Evolutionary conservation across 1,140 invertebrate species (phyloP), one percentile per base, ranked within the genome.

Genomic region (Drosophila chauvacae): DNA sequence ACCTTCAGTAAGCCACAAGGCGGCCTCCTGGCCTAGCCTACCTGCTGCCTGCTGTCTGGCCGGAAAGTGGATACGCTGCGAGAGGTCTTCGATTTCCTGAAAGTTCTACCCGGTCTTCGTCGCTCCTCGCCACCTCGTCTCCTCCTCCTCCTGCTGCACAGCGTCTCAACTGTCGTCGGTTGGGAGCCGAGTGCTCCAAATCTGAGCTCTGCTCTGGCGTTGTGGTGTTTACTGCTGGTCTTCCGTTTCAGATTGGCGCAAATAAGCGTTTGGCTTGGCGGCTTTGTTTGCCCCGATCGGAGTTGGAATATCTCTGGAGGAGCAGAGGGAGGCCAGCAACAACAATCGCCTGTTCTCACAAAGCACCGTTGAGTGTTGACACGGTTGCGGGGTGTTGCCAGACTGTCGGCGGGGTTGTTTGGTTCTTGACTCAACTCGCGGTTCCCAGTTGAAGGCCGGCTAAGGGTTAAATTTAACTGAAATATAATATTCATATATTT

Each of bases 271-370:
- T 42, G 16, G 51, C 37, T 70, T 71, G 39, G 65, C 26, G 35
- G 66, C 44, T 71, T 71, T 58, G 66, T 41, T 71, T 59, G 51
- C 30, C 55, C 45, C 37, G 68, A 72, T 72, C 55, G 51, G 28
- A 50, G 45, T 73, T 42, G 37, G 53, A 51, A 60, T 73, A 60
- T 60, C 55, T 71, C 45, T 72, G 53, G 35, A 37, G 35, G 35
- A 39, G 35, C 20, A 3, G 20, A 16, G 23, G 51, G 23, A 23
- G 20, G 51, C 47, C 28, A 30, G 14, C 44, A 60, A n/a, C 57
- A 61, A 66, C 63, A 66, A 28, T 66, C 55, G 55, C 41, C 41
- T 60, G 39, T 58, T 58, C 18, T 58, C 18, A 56, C 42, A 47
- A 55, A 69, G 50, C 68, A 47, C 68, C 63, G 68, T 71, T 70